Conservation (phyloP, 2,113 vertebrate genomes). For the Eira barbara region DNA sequence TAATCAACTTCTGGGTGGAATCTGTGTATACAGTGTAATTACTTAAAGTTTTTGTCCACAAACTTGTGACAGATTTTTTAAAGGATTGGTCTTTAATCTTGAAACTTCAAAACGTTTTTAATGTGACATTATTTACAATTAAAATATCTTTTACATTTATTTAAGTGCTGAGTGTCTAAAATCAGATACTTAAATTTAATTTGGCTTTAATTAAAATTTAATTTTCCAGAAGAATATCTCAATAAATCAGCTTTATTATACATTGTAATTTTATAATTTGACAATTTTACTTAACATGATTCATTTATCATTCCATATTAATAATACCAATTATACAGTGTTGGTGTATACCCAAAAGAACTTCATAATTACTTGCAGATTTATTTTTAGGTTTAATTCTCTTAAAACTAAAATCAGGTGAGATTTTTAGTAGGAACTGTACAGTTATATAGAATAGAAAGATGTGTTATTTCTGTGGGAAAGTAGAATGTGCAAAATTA, state of each 20-base stretch:
- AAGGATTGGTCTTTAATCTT: background rate
- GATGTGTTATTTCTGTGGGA: background rate
- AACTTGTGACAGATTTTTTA: background rate
- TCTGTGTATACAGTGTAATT: background rate
- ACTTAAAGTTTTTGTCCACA: background rate
- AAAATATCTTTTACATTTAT: conserved; percentile 18
- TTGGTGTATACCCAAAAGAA: background rate
- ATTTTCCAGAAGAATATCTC: background rate
- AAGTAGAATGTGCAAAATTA: background rate
- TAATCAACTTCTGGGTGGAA: background rate
- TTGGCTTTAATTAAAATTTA: background rate
- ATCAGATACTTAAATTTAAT: background rate
- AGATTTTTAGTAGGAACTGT: background rate
- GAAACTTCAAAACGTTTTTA: conserved; percentile 10
- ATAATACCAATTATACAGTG: background rate
- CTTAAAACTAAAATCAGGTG: background rate
- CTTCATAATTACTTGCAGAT: background rate
- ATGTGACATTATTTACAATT: background rate
- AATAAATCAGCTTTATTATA: background rate
- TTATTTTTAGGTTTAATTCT: conserved; percentile 32
- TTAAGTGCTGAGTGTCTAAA: background rate
- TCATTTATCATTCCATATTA: background rate
- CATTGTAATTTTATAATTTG: background rate
- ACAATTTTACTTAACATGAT: background rate
- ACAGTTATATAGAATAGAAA: background rate